Evolutionary conservation across 2,888 invertebrate genomes (phyloP).

Genomic region (Lobophora halterata): DNA sequence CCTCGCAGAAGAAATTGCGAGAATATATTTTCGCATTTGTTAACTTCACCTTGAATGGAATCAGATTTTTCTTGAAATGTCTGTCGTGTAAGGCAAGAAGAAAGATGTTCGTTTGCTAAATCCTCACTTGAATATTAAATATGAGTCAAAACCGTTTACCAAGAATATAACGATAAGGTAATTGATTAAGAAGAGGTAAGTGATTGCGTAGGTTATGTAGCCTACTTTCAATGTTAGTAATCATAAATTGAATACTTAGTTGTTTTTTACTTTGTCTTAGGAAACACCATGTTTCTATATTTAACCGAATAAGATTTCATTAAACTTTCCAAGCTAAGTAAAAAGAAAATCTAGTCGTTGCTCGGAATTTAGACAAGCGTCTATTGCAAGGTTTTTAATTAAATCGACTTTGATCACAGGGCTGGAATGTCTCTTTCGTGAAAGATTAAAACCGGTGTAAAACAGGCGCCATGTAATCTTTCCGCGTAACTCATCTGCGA

Average conservation of each 20-base stretch:
- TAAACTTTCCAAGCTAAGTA: constrained; percentile 56
- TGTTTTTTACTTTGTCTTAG: constrained; percentile 26
- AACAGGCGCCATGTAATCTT: constrained; percentile 55
- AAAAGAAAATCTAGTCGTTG: constrained; percentile 54
- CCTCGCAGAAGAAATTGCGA: constrained; percentile 62
- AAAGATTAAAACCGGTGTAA: constrained; percentile 68
- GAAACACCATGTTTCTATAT: constrained; percentile 34
- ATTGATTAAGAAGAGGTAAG: no score
- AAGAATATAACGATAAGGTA: no score
- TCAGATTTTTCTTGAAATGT: constrained; percentile 50
- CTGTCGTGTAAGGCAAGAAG: constrained; percentile 40
- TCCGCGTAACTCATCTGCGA: constrained; percentile 40
- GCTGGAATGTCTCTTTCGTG: constrained; percentile 67
- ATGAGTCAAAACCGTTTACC: not conserved
- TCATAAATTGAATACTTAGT: constrained; percentile 14
- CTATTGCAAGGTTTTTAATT: constrained; percentile 75
- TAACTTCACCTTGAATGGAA: constrained; percentile 59
- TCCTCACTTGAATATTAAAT: constrained; percentile 26
- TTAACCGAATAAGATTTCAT: constrained; percentile 60
- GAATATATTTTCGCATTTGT: constrained; percentile 65
- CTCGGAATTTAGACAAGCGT: constrained; percentile 71
- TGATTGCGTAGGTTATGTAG: no score
- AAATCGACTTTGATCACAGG: constrained; percentile 73
- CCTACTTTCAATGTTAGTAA: no score
- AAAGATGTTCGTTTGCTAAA: constrained; percentile 26